Evolutionary conservation across 2,113 vertebrate genomes (phyloP).

Genomic region (Python bivittatus): DNA sequence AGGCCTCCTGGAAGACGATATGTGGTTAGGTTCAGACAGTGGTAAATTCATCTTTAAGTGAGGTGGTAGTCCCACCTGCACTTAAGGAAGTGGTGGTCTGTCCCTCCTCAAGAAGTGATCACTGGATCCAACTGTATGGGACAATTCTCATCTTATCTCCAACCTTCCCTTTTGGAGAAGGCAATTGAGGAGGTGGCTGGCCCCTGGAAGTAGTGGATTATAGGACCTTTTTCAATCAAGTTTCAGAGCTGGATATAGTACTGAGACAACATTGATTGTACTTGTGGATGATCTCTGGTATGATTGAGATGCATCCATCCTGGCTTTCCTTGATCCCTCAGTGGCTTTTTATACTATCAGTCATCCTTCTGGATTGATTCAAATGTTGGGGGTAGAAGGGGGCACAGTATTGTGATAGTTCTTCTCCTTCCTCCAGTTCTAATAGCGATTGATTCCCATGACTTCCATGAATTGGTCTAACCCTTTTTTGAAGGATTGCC

Average conservation of each 20-base stretch:
- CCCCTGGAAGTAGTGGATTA: background rate
- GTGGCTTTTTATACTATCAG: no score
- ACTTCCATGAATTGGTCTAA: no score
- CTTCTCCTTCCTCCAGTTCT: no score
- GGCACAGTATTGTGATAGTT: no score
- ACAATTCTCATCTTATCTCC: background rate
- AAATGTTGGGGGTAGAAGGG: no score
- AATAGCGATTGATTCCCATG: no score
- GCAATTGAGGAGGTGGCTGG: background rate
- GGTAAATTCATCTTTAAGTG: background rate
- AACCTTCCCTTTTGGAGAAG: background rate
- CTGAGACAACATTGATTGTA: no score
- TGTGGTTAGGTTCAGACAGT: background rate
- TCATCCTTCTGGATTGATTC: no score
- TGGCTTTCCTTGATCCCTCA: no score
- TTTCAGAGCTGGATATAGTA: background rate
- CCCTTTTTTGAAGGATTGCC: no score
- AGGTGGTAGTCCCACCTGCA: background rate
- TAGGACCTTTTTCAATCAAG: background rate
- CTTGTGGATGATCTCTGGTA: no score
- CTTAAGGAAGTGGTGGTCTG: background rate
- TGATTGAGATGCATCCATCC: no score
- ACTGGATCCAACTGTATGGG: background rate
- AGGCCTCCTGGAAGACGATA: background rate
- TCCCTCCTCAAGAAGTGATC: background rate